Evolutionary conservation across 2,797 vertebrate genomes (phyloP), one percentile per base, ranked within the genome.

Genomic region (Bovichtus variegatus): DNA sequence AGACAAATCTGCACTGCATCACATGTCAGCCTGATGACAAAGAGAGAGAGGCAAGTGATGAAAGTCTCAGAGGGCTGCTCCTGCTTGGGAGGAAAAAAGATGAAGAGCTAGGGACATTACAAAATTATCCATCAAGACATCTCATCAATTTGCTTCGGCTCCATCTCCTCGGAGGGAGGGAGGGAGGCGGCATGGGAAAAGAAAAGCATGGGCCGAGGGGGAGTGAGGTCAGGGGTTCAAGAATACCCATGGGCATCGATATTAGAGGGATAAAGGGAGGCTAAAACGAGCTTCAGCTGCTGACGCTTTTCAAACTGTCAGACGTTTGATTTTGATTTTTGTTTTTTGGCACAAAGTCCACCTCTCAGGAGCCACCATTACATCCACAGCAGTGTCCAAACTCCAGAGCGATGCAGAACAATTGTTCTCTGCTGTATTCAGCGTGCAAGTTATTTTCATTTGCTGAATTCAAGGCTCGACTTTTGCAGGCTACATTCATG

Each of bases 41-140:
- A 76, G 67, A 78, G 10, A 43, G 23, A 54, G 0, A 27, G 38
- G 7, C 2, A 34, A 41, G 50, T 47, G 53, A 68, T 36, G 34
- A 71, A 71, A 78, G 66, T 46, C 3, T 34, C 27, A 59, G 10
- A 71, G 53, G 69, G 36, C n/a, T 0, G 13, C 19, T 69, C 23
- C 50, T 36, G 78, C 59, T 71, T 43, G 23, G 54, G 38, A 5
- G 31, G 16, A 23, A 62, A 44, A 55, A 78, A 87, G 88, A 82
- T 57, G 65, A 72, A 86, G 72, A 83, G 51, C 65, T 10, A 55
- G 81, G 40, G 74, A 76, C 71, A 76, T 77, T 70, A 78, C 44
- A 78, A 83, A 93, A 76, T 83, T 59, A 92, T 91, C 86, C 71
- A 75, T 84, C 54, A 80, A 65, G 41, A 70, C 66, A 88, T 84